Base-by-base conservation (phyloP, 2,888 invertebrate species). In the Acanthosepion esculentum region DNA sequence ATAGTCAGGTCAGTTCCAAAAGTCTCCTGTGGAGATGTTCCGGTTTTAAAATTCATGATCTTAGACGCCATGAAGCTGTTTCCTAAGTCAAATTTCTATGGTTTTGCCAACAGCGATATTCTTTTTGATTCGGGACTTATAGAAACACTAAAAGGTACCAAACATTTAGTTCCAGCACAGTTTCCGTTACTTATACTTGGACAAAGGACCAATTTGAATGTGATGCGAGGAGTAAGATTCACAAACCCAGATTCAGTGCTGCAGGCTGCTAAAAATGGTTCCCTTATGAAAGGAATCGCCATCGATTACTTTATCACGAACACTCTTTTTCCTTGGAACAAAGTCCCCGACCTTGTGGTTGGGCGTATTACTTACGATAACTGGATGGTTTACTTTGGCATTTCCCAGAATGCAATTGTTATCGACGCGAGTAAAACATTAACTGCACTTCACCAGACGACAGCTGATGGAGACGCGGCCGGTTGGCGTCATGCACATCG, bases 101-200 rank as follows among this genome's bases (percentile, higher is more conserved):
- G 93, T 48, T 93, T 93, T 93, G 93, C 53, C 26, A 93, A 93
- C 41, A 93, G 93, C 26, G 93, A 93, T 93, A 93, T 93, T 50
- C 18, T 93, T 29, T 93, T 93, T 53, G n/a, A 50, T 48, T n/a
- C 48, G 18, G 93, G 93, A 15, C 93, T 93, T 10, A 53, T 53
- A 53, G 26, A 93, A 93, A 93, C 93, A 5, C 93, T 93, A 41
- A 20, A 48, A 29, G 48, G 20, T 48, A 29, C 20, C 29, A 50
- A 48, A n/a, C n/a, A 29, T 29, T n/a, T 53, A 29, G 93, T 48
- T n/a, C 18, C 53, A 3, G 48, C 7, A 0, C 3, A 48, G 5
- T 18, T n/a, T 23, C 93, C 93, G 29, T 15, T 93, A 18, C 53
- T 93, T 18, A 20, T 93, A 29, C 12, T 93, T n/a, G 93, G 93